Percentiles rank a stretch among this genome's conserved stretches.
phyloP scores from a whole-genome alignment of 2,797 vertebrate species.

The Phataginus tetradactyla region DNA sequence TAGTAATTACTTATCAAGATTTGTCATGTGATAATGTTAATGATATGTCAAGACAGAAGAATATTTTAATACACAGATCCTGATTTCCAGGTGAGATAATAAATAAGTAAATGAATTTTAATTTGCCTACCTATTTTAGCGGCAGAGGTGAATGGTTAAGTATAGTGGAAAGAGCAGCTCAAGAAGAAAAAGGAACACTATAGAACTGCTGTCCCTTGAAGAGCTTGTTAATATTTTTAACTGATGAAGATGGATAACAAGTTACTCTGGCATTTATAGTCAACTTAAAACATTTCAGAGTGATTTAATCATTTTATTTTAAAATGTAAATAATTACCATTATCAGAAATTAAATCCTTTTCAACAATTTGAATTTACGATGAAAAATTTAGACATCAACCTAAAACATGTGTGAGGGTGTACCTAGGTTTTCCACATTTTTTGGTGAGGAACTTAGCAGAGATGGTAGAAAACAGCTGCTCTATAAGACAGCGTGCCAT shows the following conservation, averaged over 20 bases:
- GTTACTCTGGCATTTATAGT: conserved; percentile 45
- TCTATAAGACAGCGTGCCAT: not conserved
- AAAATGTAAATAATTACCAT: conserved; percentile 29
- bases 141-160: not conserved
- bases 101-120: conserved; percentile 19
- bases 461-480: not conserved
- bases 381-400: conserved; percentile 4
- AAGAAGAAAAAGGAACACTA: conserved; percentile 18
- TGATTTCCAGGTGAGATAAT: not conserved
- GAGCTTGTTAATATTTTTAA: conserved; percentile 27
- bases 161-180: not conserved
- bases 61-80: not conserved
- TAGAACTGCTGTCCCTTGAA: not conserved
- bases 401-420: not conserved
- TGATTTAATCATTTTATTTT: not conserved
- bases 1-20: conserved; percentile 3
- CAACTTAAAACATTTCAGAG: not conserved
- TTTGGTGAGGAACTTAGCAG: not conserved
- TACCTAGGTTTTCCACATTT: not conserved
- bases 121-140: not conserved
- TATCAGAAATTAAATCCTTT: conserved; percentile 34
- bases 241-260: conserved; percentile 5
- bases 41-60: not conserved
- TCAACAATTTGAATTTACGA: not conserved
- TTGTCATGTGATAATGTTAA: not conserved